Base-by-base conservation (phyloP, 2,113 vertebrate species). In the Alligator mississippiensis region DNA sequence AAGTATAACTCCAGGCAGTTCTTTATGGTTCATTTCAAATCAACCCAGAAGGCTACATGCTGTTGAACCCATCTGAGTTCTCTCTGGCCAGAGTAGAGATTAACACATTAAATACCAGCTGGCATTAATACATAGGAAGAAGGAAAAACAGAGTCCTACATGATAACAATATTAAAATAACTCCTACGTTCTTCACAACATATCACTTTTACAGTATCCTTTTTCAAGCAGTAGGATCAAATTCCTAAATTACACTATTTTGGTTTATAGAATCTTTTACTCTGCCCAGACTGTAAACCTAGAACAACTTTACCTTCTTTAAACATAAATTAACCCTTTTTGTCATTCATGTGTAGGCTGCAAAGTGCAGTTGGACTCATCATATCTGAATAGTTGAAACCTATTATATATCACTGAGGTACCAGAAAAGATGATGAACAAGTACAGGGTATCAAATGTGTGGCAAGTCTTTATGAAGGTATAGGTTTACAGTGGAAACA, bases 351-450 rank as follows among this genome's bases (percentile, higher is more conserved):
- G 47, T 58, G 54, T 18, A 18, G 82, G 54, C 14, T 28, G 14
- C 9, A 88, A 47, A 3, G 0, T 8, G 61, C 28, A 79, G 1
- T 17, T 30, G 59, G 24, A 61, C 54, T 92, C 89, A 62, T 81
- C 80, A 72, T 57, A 68, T 85, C 24, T 2, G 5, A 85, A 78
- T 76, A 59, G 47, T 47, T 64, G 80, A 96, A 77, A 80, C 60
- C 59, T 85, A 66, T 80, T 9, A 25, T 92, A 89, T 95, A 85
- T 59, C 30, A 72, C 21, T 89, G 78, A 85, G 86, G 80, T 63
- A 84, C 72, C 66, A 85, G 91, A 94, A 91, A 61, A 66, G 63
- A 3, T 55, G 16, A 28, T 77, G 55, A 93, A 57, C 70, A 59
- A 76, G 83, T 34, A 55, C n/a, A 85, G 18, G 12, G 62, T 62